A percentile compares a stretch with the other conserved stretches of the same genome.
Conservation (phyloP, 2,888 invertebrate species). For the Rhopalosiphum nymphaeae region DNA sequence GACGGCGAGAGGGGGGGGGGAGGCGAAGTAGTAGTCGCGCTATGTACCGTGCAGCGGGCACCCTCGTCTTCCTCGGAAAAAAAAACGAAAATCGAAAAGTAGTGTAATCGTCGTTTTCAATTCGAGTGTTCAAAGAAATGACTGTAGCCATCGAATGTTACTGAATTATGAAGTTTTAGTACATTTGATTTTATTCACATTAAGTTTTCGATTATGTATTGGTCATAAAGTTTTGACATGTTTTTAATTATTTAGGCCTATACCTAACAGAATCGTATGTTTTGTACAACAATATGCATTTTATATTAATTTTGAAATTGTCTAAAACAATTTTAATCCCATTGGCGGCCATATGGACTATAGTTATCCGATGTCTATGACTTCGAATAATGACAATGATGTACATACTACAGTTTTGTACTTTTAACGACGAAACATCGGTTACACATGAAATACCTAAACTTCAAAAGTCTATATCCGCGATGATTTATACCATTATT, state of each 20-base stretch:
- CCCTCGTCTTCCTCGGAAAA: too few relatives aligned
- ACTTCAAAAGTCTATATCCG: too few relatives aligned
- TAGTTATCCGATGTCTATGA: not conserved
- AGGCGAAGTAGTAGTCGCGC: too few relatives aligned
- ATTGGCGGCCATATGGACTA: not conserved
- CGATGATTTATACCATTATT: too few relatives aligned
- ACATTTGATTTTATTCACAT: not conserved
- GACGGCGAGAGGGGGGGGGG: too few relatives aligned
- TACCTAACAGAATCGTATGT: not conserved
- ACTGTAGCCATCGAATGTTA: too few relatives aligned
- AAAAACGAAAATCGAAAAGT: too few relatives aligned
- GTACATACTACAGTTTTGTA: too few relatives aligned
- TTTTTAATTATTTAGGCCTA: not conserved
- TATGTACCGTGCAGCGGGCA: too few relatives aligned
- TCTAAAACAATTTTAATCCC: not conserved
- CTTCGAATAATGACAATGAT: too few relatives aligned
- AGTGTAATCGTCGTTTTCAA: not conserved
- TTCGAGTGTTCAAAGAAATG: not conserved
- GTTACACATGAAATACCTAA: not conserved
- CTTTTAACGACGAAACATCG: too few relatives aligned
- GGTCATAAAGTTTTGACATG: not conserved
- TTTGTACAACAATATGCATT: not conserved
- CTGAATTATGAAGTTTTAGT: not conserved
- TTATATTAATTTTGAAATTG: not conserved
- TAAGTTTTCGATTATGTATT: not conserved